Conservation (phyloP, 2,797 vertebrate species). For the Anguilla pacifica region DNA sequence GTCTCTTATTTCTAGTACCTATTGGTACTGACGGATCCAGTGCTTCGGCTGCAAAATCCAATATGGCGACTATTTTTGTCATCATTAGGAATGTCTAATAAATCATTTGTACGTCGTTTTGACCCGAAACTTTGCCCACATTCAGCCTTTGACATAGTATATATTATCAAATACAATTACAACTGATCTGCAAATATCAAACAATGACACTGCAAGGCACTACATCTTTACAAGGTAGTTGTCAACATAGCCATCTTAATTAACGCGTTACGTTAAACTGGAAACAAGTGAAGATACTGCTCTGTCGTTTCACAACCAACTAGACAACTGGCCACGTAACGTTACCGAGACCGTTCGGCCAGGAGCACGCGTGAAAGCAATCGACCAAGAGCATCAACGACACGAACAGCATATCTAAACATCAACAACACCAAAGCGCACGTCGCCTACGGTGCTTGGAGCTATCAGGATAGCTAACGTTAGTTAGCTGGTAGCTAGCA, state of each 20-base stretch:
- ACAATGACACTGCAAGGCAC: background rate
- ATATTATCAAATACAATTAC: background rate
- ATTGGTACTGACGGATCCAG: background rate
- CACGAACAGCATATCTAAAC: background rate
- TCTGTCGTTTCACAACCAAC: background rate
- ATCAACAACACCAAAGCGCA: background rate
- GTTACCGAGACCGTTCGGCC: background rate
- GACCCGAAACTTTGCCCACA: background rate
- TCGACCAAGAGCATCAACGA: background rate
- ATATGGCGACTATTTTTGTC: conserved; percentile 5
- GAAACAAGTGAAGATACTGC: background rate
- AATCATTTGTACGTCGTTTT: background rate
- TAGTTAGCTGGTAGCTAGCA: background rate
- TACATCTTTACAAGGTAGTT: background rate
- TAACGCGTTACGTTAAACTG: background rate
- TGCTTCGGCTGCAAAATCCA: conserved; percentile 3
- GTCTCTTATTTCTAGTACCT: background rate
- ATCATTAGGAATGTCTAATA: background rate
- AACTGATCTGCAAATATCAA: background rate
- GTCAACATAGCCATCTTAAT: background rate
- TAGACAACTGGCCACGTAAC: background rate
- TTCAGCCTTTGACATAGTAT: background rate
- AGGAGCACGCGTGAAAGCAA: background rate
- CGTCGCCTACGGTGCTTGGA: background rate
- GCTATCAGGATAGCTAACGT: background rate